A percentile compares a stretch with the other conserved stretches of the same genome.
Evolutionary conservation across 2,797 vertebrate species (phyloP).

Genomic region (Sebastes vulpes): DNA sequence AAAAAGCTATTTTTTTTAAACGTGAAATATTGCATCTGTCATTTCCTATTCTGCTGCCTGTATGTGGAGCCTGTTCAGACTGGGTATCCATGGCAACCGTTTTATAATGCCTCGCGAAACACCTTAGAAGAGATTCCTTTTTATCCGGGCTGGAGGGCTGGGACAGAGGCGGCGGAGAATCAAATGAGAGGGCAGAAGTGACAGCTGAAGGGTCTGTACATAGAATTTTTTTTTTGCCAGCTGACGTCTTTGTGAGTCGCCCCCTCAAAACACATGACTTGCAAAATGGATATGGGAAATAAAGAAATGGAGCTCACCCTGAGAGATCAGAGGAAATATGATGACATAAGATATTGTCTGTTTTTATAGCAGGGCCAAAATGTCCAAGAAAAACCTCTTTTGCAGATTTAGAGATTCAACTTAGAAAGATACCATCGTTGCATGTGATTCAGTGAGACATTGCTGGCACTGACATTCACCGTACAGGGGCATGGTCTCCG

Average conservation of each 20-base stretch:
- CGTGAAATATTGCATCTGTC: conserved; percentile 81
- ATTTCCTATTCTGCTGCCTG: conserved; percentile 78
- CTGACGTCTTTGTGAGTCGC: background rate
- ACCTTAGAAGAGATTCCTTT: conserved; percentile 82
- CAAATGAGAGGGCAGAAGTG: conserved; percentile 64
- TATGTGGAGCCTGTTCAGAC: conserved; percentile 77
- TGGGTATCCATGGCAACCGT: conserved; percentile 86
- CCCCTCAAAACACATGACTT: conserved; percentile 14
- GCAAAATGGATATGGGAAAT: conserved; percentile 10
- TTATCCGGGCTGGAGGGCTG: conserved; percentile 74
- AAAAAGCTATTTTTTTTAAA: conserved; percentile 35
- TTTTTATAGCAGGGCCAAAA: background rate
- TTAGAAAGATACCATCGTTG: background rate
- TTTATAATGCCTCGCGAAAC: conserved; percentile 84
- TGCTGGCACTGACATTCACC: conserved; percentile 24
- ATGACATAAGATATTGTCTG: conserved; percentile 29
- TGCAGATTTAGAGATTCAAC: conserved; percentile 12
- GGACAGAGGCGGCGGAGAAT: conserved; percentile 54
- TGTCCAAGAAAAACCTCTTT: background rate
- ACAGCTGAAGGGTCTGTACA: conserved; percentile 25
- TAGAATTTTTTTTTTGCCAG: conserved; percentile 26
- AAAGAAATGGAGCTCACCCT: conserved; percentile 26
- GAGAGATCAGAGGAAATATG: conserved; percentile 20
- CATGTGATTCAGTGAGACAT: conserved; percentile 24
- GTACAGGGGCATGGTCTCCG: conserved; percentile 24